phyloP scores from a whole-genome alignment of 92 coral and sea anemone genomes.

The Paramuricea clavata region DNA sequence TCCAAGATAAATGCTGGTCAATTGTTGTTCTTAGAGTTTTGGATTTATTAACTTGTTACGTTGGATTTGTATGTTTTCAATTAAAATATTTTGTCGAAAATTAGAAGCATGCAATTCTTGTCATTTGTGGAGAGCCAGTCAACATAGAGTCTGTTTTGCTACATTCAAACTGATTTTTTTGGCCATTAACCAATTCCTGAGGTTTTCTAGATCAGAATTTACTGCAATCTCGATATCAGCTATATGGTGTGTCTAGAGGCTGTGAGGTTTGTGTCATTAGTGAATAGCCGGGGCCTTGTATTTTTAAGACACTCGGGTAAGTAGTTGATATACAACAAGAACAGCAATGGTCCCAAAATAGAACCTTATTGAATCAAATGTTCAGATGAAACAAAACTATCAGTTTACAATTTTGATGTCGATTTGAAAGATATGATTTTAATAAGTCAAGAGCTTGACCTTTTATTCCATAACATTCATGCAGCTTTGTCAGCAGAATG shows the following conservation, averaged over 20 bases:
- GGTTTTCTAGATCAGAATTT: background rate
- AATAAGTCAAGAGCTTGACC: constrained; percentile 35
- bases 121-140: constrained; percentile 12
- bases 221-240: background rate
- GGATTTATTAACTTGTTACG: too few species aligned
- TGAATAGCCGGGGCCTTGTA: background rate
- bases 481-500: constrained; percentile 44
- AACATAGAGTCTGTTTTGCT: background rate
- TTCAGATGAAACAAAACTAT: constrained; percentile 55
- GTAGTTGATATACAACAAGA: constrained; percentile 28
- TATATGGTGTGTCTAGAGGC: background rate
- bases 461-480: constrained; percentile 35
- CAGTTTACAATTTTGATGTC: constrained; percentile 57
- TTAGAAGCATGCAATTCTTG: background rate
- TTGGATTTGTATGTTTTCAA: background rate
- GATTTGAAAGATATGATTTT: constrained; percentile 53
- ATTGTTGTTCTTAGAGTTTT: too few species aligned
- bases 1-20: too few species aligned
- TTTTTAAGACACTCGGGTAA: background rate
- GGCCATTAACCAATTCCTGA: background rate
- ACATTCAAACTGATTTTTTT: constrained; percentile 2
- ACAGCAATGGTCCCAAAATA: constrained; percentile 44
- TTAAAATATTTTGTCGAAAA: background rate
- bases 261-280: background rate
- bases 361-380: constrained; percentile 47